Conservation (phyloP, 2,888 invertebrate species). For the Drosophila gaucha region DNA sequence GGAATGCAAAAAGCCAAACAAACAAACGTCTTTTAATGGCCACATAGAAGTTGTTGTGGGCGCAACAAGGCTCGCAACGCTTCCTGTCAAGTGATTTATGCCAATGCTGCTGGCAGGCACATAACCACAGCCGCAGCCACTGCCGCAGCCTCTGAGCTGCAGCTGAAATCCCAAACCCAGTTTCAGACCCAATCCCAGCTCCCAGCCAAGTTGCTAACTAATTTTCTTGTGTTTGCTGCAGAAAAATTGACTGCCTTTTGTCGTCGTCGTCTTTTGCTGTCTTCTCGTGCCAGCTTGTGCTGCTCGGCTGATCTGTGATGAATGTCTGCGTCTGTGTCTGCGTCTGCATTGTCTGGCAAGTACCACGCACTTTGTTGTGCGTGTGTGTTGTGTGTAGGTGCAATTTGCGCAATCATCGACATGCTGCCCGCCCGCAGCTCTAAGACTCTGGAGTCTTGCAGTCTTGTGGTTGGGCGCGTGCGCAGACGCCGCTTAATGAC, state of each 20-base stretch:
- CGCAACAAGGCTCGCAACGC: slow-evolving; percentile 78
- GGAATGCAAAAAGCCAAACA: slow-evolving; percentile 48
- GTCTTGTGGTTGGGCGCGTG: slow-evolving; percentile 66
- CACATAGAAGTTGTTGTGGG: slow-evolving; percentile 76
- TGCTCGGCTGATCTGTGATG: slow-evolving; percentile 70
- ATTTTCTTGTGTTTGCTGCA: slow-evolving; percentile 75
- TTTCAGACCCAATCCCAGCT: slow-evolving; percentile 17
- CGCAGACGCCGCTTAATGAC: slow-evolving; percentile 69
- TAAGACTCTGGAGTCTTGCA: slow-evolving; percentile 1
- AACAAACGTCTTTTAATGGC: slow-evolving; percentile 80
- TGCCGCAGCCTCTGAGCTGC: slow-evolving; percentile 7
- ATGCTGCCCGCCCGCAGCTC: slow-evolving; percentile 19
- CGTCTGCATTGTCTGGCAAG: slow-evolving; percentile 57
- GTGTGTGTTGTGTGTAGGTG: slow-evolving; percentile 68
- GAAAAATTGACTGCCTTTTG: slow-evolving; percentile 78
- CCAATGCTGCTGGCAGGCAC: slow-evolving; percentile 66
- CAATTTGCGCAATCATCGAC: slow-evolving; percentile 79
- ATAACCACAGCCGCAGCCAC: slow-evolving; percentile 2
- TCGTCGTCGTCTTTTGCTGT: slow-evolving; percentile 51
- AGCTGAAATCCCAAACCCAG: slow-evolving; percentile 11
- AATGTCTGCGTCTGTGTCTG: slow-evolving; percentile 69
- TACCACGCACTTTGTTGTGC: slow-evolving; percentile 73
- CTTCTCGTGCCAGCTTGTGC: slow-evolving; percentile 58
- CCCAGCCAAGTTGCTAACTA: slow-evolving; percentile 57
- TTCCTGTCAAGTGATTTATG: slow-evolving; percentile 80